Conservation (phyloP, 2,888 invertebrate genomes). For the Ormyrus labotus region DNA sequence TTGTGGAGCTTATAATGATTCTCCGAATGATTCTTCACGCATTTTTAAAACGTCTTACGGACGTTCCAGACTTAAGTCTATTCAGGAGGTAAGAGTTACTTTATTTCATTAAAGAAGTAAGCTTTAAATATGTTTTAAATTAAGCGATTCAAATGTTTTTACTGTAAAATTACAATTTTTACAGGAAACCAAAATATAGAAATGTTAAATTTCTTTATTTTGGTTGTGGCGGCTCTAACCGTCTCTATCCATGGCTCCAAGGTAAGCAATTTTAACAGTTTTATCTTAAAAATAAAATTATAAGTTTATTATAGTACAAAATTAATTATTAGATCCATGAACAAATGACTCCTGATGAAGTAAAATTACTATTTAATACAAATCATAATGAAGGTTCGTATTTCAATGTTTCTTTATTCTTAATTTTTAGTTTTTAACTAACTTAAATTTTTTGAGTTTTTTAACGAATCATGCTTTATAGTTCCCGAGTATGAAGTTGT, state of each 20-base stretch:
- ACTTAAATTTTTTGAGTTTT: not conserved
- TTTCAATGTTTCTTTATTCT: too few species aligned
- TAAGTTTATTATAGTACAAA: not conserved
- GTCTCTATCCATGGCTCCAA: slow-evolving; percentile 25
- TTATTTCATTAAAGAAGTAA: too few species aligned
- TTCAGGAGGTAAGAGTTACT: not conserved
- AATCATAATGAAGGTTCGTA: slow-evolving; percentile 58
- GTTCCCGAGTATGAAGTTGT: slow-evolving; percentile 69
- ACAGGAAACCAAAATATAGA: not conserved
- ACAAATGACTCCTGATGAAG: slow-evolving; percentile 64
- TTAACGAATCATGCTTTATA: slow-evolving; percentile 53
- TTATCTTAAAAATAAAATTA: not conserved
- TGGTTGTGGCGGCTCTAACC: not conserved
- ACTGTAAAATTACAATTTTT: not conserved
- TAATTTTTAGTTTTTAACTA: not conserved
- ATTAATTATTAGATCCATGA: slow-evolving; percentile 62
- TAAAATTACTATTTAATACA: slow-evolving; percentile 62
- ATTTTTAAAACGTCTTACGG: slow-evolving; percentile 15
- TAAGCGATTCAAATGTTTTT: not conserved
- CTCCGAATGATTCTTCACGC: slow-evolving; percentile 21
- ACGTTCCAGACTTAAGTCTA: slow-evolving; percentile 5
- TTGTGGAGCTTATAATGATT: slow-evolving; percentile 41
- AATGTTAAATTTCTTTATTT: slow-evolving; percentile 28
- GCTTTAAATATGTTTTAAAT: too few species aligned
- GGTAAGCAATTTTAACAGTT: slow-evolving; percentile 14